Evolutionary conservation across 2,797 vertebrate species (phyloP), one percentile per base, ranked within the genome.

Genomic region (Mycteria americana): DNA sequence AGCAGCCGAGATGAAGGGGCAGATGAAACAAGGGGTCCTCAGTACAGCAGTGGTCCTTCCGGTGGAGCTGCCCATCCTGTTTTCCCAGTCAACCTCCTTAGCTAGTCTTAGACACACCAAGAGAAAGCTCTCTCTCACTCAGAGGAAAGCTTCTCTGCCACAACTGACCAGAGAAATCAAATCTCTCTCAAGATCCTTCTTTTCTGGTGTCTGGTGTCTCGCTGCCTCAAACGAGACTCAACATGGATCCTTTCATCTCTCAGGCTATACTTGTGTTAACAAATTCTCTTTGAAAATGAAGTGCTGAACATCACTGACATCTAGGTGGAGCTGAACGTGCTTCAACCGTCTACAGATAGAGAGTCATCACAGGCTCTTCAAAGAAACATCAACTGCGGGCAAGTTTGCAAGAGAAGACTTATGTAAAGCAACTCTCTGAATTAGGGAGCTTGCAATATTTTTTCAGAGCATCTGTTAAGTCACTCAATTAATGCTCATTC

Each of bases 201-300:
- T 13, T n/a, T 56, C 37, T 60, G n/a, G n/a, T 27, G 37, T 0
- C 80, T 82, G 59, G 35, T 35, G 59, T 80, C 63, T 95, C 18
- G 0, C 63, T 0, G 9, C 88, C 63, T 88, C 92, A 46, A 56
- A 43, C 0, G 0, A 74, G 92, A 0, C 80, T 68, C 77, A 33
- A 33, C 37, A 5, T 2, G 6, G 83, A 41, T 80, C 78, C 92
- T 97, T 95, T 95, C 81, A 97, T 95, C 94, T 95, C 74, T 62
- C 84, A 72, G 72, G 50, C 86, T 95, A 57, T 72, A 18, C 78
- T 92, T 3, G 74, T 65, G 87, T 72, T 95, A 59, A 94, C 84
- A 48, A 97, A 95, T 95, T 97, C 96, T 41, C 95, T 97, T 97
- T 97, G 96, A 97, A 93, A 95, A 78, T 8, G 22, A 56, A 83